phyloP scores from a whole-genome alignment of 2,797 vertebrate species.

The Eospalax fontanierii region DNA sequence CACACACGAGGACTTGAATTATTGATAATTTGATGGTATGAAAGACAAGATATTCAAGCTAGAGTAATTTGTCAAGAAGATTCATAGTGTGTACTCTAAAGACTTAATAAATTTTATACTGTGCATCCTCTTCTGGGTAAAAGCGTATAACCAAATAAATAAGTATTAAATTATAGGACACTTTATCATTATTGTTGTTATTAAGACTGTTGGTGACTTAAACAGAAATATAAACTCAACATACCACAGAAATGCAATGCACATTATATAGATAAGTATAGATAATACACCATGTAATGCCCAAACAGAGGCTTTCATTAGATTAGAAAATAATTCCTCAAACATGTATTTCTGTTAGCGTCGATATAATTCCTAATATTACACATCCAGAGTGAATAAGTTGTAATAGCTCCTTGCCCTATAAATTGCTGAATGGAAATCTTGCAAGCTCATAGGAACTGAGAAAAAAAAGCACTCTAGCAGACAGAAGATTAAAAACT shows the following conservation, averaged over 20 bases:
- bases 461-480: conserved; percentile 26
- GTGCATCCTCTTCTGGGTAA: neutral
- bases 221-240: neutral
- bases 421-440: conserved; percentile 3
- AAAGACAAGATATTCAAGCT: neutral
- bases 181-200: neutral
- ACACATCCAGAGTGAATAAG: conserved; percentile 70
- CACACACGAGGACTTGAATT: neutral
- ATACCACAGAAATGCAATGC: neutral
- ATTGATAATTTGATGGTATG: neutral
- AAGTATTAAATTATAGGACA: neutral
- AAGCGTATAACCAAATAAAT: conserved; percentile 1
- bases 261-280: conserved; percentile 64
- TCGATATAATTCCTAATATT: conserved; percentile 57
- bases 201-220: conserved; percentile 26
- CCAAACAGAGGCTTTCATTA: conserved; percentile 75
- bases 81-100: neutral
- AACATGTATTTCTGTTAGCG: neutral
- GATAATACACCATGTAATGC: conserved; percentile 73
- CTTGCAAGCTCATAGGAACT: conserved; percentile 27
- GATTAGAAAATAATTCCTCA: conserved; percentile 75
- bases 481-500: neutral
- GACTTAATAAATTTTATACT: neutral
- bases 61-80: neutral
- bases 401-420: conserved; percentile 61